These are phyloP conservation scores for Hybos culiciformis DNA, from an alignment of 2,888 invertebrate genomes.

Conservation along the genomic window DNA sequence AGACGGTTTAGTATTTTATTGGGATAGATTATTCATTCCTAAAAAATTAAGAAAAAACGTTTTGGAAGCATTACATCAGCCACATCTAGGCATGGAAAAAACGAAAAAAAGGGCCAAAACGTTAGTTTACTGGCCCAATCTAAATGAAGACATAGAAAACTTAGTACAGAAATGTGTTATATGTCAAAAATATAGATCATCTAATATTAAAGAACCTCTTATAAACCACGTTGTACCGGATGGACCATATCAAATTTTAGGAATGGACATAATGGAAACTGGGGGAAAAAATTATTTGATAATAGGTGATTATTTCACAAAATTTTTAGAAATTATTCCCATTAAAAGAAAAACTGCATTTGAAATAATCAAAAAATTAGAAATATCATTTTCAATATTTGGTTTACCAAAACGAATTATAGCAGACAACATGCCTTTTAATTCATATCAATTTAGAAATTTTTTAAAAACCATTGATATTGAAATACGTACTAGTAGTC, in stretches of 20 bases:
- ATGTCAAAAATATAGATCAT: slow-evolving; percentile 10
- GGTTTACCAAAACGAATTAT: slow-evolving; percentile 13
- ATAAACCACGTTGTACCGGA: slow-evolving; percentile 8
- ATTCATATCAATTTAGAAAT: background rate
- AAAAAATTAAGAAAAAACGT: slow-evolving; percentile 12
- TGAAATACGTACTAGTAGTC: background rate
- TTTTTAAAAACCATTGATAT: background rate
- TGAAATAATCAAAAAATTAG: slow-evolving; percentile 12
- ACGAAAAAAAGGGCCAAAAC: slow-evolving; percentile 16
- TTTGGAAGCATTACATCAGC: slow-evolving; percentile 15
- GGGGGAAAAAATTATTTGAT: slow-evolving; percentile 8
- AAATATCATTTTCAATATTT: slow-evolving; percentile 13
- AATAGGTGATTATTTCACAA: slow-evolving; percentile 11
- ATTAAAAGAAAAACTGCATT: slow-evolving; percentile 12
- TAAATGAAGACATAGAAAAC: slow-evolving; percentile 15
- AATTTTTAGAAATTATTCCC: slow-evolving; percentile 14
- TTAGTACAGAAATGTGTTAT: slow-evolving; percentile 8
- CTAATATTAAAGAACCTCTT: slow-evolving; percentile 12
- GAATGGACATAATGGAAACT: slow-evolving; percentile 12
- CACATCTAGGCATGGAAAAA: slow-evolving; percentile 18
- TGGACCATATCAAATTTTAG: slow-evolving; percentile 7
- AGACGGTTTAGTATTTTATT: slow-evolving; percentile 16
- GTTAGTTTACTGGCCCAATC: slow-evolving; percentile 18
- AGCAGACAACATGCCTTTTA: slow-evolving; percentile 7
- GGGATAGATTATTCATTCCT: slow-evolving; percentile 15